Conservation (phyloP, 2,113 vertebrate genomes). For the Halcyon senegalensis region DNA sequence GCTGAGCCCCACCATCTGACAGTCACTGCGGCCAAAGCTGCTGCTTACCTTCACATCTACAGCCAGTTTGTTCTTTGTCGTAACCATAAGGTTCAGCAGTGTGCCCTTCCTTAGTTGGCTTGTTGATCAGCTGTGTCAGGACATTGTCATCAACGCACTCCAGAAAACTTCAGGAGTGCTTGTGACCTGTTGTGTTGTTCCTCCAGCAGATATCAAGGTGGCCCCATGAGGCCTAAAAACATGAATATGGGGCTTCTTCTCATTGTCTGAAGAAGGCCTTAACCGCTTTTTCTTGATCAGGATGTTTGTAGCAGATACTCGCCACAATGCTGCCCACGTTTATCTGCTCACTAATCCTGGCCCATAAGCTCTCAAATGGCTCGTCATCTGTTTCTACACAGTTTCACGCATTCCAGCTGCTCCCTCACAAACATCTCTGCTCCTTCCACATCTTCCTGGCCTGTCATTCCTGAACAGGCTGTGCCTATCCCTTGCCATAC, state of each 20-base stretch:
- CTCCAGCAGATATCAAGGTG: neutral
- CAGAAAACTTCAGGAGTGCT: neutral
- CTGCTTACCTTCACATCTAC: neutral
- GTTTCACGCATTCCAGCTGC: neutral
- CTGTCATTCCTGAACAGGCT: neutral
- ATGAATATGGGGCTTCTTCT: neutral
- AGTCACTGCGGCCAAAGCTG: neutral
- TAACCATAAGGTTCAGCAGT: neutral
- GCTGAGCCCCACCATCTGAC: neutral
- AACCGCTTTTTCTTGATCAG: neutral
- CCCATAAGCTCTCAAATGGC: neutral
- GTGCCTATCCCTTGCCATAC: neutral
- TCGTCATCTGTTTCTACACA: neutral
- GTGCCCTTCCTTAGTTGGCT: neutral
- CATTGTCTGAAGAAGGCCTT: neutral
- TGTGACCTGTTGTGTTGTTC: neutral
- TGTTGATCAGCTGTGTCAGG: neutral
- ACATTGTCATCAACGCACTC: neutral
- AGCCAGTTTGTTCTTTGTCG: neutral
- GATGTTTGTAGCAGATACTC: neutral
- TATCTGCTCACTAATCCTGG: neutral
- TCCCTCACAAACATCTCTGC: neutral
- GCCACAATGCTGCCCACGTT: rapidly evolving
- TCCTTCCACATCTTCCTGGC: neutral
- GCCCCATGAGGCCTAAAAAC: neutral